These are phyloP conservation scores for Gavia stellata DNA, from an alignment of 2,113 vertebrate genomes.

Conservation along the genomic window DNA sequence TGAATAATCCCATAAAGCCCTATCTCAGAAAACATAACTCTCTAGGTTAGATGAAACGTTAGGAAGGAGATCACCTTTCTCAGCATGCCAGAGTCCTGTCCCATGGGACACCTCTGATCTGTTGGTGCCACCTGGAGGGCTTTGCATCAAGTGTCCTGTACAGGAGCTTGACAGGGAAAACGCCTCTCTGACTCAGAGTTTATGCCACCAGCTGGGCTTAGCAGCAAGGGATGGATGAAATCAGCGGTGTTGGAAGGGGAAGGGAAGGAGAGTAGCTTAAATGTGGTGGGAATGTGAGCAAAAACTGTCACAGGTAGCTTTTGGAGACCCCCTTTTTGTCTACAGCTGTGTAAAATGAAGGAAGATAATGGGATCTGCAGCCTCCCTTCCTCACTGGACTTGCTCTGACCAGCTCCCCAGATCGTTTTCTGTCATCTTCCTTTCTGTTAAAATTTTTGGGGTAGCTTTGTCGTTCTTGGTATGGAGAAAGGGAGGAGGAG, in stretches of 20 bases:
- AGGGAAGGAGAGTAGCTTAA: neutral
- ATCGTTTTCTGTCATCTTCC: neutral
- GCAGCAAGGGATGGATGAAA: neutral
- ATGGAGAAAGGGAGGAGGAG: neutral
- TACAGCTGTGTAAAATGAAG: neutral
- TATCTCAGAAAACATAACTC: neutral
- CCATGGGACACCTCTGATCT: neutral
- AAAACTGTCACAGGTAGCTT: neutral
- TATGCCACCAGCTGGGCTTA: fast-evolving
- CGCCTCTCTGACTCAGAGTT: too few species aligned
- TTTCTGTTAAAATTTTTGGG: neutral
- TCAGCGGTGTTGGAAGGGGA: neutral
- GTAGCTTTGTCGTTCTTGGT: neutral
- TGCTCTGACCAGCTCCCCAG: neutral
- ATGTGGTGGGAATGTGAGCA: neutral
- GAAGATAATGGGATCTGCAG: neutral
- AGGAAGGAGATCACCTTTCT: neutral
- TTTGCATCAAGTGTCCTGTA: neutral
- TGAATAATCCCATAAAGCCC: neutral
- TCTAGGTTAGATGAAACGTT: neutral
- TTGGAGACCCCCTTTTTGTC: neutral
- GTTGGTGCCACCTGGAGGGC: neutral
- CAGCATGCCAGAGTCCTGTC: neutral
- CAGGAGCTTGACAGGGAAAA: neutral
- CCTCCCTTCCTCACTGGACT: neutral